phyloP scores from a whole-genome alignment of 2,113 vertebrate genomes.

The Spheniscus mendiculus region DNA sequence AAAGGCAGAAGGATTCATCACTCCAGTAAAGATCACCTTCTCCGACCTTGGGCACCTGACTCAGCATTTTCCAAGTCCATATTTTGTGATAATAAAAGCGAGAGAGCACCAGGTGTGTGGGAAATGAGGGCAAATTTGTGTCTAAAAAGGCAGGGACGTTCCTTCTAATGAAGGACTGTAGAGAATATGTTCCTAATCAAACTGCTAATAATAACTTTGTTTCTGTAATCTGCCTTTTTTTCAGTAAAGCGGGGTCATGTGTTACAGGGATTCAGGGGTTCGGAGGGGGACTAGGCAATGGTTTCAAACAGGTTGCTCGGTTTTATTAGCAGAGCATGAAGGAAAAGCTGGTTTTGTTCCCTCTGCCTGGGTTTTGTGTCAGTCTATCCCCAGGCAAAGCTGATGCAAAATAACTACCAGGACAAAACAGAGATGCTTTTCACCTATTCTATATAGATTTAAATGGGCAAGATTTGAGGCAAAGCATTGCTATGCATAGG shows the following conservation, averaged over 20 bases:
- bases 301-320: background rate
- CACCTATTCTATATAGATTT: background rate
- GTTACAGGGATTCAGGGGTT: background rate
- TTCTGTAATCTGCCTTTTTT: background rate
- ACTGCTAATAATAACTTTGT: background rate
- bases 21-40: background rate
- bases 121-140: conserved; percentile 35
- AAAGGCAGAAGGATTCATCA: conserved; percentile 7
- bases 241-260: background rate
- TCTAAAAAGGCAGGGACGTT: background rate
- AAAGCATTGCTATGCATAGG: background rate
- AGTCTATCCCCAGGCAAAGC: background rate
- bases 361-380: background rate
- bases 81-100: conserved; percentile 17
- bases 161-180: background rate
- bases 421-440: conserved; percentile 10
- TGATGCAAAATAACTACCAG: background rate
- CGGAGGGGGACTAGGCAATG: background rate
- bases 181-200: conserved; percentile 34
- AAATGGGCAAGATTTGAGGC: background rate
- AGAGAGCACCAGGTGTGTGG: conserved; percentile 9
- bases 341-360: background rate
- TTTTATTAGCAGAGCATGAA: background rate
- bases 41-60: background rate
- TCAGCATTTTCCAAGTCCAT: conserved; percentile 26